These are phyloP conservation scores for Epinotia bilunana DNA, from an alignment of 2,888 invertebrate genomes.

Conservation along the genomic window DNA sequence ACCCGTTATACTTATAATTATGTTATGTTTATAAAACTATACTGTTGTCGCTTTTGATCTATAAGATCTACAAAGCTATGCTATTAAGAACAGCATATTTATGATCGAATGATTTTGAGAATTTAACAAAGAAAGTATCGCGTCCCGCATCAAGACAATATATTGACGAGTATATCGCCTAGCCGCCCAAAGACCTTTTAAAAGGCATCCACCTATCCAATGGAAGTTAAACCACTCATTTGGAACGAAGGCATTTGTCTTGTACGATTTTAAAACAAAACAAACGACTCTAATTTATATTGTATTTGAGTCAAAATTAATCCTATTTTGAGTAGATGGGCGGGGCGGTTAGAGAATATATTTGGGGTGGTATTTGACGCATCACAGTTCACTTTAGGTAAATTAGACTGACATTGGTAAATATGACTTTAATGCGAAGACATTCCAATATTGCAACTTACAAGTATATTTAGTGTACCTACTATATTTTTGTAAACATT, in stretches of 20 bases:
- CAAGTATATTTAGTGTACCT: conserved; percentile 13
- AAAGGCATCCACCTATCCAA: too few relatives aligned
- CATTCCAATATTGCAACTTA: conserved; percentile 23
- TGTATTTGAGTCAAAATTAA: not conserved
- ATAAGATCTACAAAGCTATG: not conserved
- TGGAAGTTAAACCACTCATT: too few relatives aligned
- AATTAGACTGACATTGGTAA: conserved; percentile 44
- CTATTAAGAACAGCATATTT: not conserved
- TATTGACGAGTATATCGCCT: too few relatives aligned
- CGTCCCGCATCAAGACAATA: not conserved
- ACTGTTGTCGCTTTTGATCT: not conserved
- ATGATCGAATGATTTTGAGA: not conserved
- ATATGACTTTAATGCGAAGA: conserved; percentile 37
- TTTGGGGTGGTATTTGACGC: conserved; percentile 10
- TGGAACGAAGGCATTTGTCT: too few relatives aligned
- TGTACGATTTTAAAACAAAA: too few relatives aligned
- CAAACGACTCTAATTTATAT: too few relatives aligned
- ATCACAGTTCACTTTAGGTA: conserved; percentile 36
- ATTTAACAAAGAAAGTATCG: not conserved
- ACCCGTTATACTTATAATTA: not conserved
- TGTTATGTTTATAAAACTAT: not conserved
- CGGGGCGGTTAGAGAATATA: not conserved
- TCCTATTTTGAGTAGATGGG: not conserved
- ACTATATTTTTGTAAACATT: conserved; percentile 27
- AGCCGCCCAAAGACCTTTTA: too few relatives aligned